Conservation (phyloP, 37 sponge, comb jelly and placozoan species). For the Aplysina aerophoba region DNA sequence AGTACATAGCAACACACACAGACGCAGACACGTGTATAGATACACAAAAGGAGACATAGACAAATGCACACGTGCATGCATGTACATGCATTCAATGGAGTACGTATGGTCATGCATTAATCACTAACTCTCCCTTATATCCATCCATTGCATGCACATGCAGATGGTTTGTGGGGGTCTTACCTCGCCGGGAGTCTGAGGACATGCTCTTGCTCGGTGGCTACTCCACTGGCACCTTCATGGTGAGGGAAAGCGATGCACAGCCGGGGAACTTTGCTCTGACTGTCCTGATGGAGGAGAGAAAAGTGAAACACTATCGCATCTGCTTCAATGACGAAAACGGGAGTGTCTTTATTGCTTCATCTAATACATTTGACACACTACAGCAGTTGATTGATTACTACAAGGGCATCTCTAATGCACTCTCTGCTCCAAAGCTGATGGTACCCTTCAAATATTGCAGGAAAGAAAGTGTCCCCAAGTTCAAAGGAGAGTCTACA, state of each 20-base stretch:
- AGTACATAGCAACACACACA: too few relatives aligned
- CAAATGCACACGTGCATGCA: too few relatives aligned
- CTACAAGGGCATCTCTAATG: slow-evolving; percentile 49
- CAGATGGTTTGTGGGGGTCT: slow-evolving; percentile 33
- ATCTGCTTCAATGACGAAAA: slow-evolving; percentile 72
- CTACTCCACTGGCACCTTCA: slow-evolving; percentile 70
- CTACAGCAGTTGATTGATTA: slow-evolving; percentile 87
- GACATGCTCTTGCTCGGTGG: background rate
- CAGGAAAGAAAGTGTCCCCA: too few relatives aligned
- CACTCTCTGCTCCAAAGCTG: background rate
- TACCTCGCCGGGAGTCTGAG: slow-evolving; percentile 12
- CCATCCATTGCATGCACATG: too few relatives aligned
- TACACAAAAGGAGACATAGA: too few relatives aligned
- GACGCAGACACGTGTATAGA: too few relatives aligned
- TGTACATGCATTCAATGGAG: too few relatives aligned
- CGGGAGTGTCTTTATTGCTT: slow-evolving; percentile 88
- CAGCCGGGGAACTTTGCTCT: slow-evolving; percentile 91
- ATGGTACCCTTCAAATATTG: background rate
- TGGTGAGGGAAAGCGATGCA: slow-evolving; percentile 94
- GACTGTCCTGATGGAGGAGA: slow-evolving; percentile 64
- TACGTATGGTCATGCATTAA: too few relatives aligned
- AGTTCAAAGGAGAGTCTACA: too few relatives aligned
- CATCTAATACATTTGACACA: slow-evolving; percentile 77
- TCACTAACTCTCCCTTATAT: too few relatives aligned
- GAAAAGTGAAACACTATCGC: slow-evolving; percentile 93